Evolutionary conservation across 1,140 invertebrate genomes (phyloP).

Genomic region (Sesamia nonagrioides): DNA sequence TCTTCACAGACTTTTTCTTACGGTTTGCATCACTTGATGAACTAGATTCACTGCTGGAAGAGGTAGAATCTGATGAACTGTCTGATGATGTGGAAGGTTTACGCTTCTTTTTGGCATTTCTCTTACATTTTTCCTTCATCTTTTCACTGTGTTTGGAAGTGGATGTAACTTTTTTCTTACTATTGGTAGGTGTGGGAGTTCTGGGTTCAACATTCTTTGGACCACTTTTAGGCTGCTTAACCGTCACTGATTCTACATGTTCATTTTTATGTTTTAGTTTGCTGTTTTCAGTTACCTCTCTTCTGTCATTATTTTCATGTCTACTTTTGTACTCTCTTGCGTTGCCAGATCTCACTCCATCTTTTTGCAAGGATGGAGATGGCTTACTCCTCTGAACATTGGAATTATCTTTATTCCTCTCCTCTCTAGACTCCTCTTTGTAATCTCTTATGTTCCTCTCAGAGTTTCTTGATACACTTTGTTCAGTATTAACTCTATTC

Average conservation of each 20-base stretch:
- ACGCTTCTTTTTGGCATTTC: constrained; percentile 61
- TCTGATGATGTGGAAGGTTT: constrained; percentile 76
- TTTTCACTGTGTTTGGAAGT: constrained; percentile 55
- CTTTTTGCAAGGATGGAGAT: constrained; percentile 16
- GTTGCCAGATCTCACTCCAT: constrained; percentile 5
- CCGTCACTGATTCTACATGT: constrained; percentile 51
- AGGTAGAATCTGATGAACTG: constrained; percentile 71
- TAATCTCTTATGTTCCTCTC: constrained; percentile 36
- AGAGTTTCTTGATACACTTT: neutral
- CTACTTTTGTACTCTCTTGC: constrained; percentile 36
- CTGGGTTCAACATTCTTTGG: constrained; percentile 39
- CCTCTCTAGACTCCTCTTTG: constrained; percentile 37
- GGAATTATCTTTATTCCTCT: constrained; percentile 32
- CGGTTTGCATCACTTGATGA: constrained; percentile 73
- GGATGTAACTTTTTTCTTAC: constrained; percentile 54
- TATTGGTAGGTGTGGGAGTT: constrained; percentile 53
- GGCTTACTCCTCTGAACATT: constrained; percentile 33
- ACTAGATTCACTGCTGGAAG: constrained; percentile 76
- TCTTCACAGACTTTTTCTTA: constrained; percentile 68
- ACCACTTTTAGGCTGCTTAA: constrained; percentile 29
- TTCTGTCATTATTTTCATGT: constrained; percentile 36
- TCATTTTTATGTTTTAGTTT: constrained; percentile 51
- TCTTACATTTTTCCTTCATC: constrained; percentile 46
- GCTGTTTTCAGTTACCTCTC: constrained; percentile 32
- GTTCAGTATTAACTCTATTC: constrained; percentile 31